Evolutionary conservation across 2,888 invertebrate genomes (phyloP).

Genomic region (Elmis aenea): DNA sequence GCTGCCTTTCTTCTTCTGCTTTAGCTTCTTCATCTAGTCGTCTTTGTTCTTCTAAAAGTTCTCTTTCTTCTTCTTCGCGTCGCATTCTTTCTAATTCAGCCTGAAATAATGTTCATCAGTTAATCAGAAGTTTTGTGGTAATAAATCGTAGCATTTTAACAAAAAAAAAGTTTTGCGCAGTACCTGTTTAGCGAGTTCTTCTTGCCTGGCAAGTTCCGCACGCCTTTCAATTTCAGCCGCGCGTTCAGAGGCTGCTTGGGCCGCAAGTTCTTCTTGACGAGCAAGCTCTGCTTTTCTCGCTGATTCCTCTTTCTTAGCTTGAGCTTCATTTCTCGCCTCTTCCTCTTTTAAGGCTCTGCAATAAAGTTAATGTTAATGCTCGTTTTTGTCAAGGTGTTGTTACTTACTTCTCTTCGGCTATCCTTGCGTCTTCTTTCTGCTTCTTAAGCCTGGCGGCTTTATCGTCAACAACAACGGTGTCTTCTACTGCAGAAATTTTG

Average conservation of each 20-base stretch:
- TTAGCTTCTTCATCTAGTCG: conserved; percentile 40
- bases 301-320: conserved; percentile 42
- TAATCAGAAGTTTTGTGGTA: neutral
- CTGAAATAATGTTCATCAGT: conserved; percentile 23
- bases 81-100: conserved; percentile 52
- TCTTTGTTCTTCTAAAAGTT: conserved; percentile 50
- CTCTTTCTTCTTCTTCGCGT: conserved; percentile 52
- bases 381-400: no score
- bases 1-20: conserved; percentile 45
- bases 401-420: conserved; percentile 58
- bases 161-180: no score
- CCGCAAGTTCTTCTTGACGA: conserved; percentile 46
- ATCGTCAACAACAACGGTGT: conserved; percentile 43
- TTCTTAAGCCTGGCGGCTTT: conserved; percentile 48
- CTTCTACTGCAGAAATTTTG: conserved; percentile 54
- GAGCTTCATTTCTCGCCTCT: conserved; percentile 53
- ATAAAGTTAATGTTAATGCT: no score
- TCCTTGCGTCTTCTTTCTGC: conserved; percentile 59
- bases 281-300: conserved; percentile 51
- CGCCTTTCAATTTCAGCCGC: conserved; percentile 44
- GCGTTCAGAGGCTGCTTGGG: conserved; percentile 48
- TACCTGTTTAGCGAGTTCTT: conserved; percentile 43
- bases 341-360: conserved; percentile 51
- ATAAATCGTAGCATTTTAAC: no score
- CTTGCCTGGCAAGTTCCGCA: conserved; percentile 41